phyloP scores from a whole-genome alignment of 2,888 invertebrate genomes.

The Aphidius colemani region DNA sequence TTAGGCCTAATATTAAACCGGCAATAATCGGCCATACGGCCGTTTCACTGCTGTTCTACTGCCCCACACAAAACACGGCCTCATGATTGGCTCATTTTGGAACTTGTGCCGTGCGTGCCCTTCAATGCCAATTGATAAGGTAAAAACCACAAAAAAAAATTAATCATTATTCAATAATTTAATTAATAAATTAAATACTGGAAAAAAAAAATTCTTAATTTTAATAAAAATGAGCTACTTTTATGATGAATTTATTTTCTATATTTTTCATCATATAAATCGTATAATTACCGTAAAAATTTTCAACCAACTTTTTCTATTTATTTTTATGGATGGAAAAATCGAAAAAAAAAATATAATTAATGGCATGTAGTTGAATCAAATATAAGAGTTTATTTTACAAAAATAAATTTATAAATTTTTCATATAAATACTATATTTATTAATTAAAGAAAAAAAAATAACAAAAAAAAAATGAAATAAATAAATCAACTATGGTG shows the following conservation, averaged over 20 bases:
- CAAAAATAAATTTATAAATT: not conserved
- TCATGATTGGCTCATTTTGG: constrained; percentile 97
- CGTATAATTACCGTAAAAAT: no score
- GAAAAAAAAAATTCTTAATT: no score
- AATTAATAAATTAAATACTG: not conserved
- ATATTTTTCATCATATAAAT: no score
- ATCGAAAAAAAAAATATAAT: no score
- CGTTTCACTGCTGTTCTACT: constrained; percentile 55
- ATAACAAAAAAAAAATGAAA: not conserved
- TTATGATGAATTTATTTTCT: no score
- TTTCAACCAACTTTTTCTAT: no score
- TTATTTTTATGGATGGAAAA: no score
- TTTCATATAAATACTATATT: not conserved
- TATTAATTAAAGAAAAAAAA: not conserved
- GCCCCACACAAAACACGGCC: constrained; percentile 59
- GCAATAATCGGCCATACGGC: constrained; percentile 46
- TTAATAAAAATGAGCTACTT: not conserved
- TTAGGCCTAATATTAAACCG: constrained; percentile 28
- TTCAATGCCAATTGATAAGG: constrained; percentile 96
- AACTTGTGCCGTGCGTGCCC: constrained; percentile 96
- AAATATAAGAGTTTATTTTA: no score
- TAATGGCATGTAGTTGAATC: no score
- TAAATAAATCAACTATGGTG: not conserved
- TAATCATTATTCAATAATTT: not conserved
- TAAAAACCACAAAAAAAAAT: constrained; percentile 59